phyloP scores from a whole-genome alignment of 2,113 vertebrate genomes.

The Neolamprologus ventralis region DNA sequence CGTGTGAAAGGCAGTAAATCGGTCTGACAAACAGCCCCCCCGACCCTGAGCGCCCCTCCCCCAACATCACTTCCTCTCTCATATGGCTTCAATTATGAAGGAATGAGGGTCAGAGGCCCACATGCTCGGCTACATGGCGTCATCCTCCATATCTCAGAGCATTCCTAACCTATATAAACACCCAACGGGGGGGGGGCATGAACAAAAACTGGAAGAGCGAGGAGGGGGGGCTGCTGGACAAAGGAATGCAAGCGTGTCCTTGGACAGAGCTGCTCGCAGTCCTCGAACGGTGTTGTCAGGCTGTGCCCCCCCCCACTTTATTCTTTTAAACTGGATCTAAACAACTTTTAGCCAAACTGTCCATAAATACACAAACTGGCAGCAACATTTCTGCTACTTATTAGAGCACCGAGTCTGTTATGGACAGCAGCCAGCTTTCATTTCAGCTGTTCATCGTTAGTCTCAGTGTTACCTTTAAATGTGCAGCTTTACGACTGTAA shows the following conservation, averaged over 20 bases:
- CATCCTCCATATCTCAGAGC: conserved; percentile 32
- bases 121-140: conserved; percentile 47
- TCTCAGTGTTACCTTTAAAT: not conserved
- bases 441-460: not conserved
- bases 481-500: accelerated
- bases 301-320: not conserved
- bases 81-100: conserved; percentile 72
- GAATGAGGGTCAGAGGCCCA: conserved; percentile 59
- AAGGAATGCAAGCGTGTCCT: conserved; percentile 22
- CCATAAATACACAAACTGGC: not conserved
- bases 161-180: conserved; percentile 12
- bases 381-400: accelerated
- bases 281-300: not conserved
- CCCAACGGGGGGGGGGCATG: not conserved
- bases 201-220: not conserved
- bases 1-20: not conserved
- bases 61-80: conserved; percentile 7
- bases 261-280: conserved; percentile 1
- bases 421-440: not conserved
- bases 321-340: not conserved
- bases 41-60: not conserved
- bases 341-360: not conserved
- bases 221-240: not conserved
- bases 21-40: not conserved
- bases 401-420: accelerated